phyloP scores from a whole-genome alignment of 35 echinoderm and acorn worm genomes.

The Diadema setosum region DNA sequence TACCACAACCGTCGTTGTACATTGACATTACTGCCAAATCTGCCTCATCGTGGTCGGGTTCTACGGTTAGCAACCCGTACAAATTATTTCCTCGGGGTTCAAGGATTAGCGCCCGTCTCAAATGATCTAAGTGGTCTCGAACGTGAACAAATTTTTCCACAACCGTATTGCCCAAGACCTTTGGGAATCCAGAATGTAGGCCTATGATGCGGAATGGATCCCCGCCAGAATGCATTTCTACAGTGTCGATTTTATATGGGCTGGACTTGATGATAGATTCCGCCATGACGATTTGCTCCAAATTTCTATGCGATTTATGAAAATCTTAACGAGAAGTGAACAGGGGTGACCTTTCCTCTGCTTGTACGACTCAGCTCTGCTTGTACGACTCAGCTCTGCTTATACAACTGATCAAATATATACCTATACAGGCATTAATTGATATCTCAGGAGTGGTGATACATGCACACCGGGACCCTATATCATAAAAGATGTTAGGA shows the following conservation, averaged over 20 bases:
- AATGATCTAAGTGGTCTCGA: conserved; percentile 63
- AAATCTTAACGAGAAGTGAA: too few species aligned
- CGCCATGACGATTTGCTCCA: too few species aligned
- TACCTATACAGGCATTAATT: too few species aligned
- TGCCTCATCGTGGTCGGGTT: conserved; percentile 56
- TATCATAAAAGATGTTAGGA: too few species aligned
- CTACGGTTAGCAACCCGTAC: conserved; percentile 72
- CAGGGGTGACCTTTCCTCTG: too few species aligned
- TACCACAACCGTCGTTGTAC: conserved; percentile 96
- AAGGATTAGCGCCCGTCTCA: conserved; percentile 77
- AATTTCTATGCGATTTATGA: too few species aligned
- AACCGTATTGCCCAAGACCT: conserved; percentile 56
- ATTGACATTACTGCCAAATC: conserved; percentile 68
- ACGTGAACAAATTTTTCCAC: conserved; percentile 66
- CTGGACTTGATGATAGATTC: not conserved
- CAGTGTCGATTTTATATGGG: conserved; percentile 45
- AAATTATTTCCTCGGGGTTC: conserved; percentile 90
- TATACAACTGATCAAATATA: too few species aligned
- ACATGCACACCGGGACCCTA: too few species aligned
- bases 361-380: too few species aligned
- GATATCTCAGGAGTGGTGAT: too few species aligned
- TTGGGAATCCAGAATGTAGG: conserved; percentile 58
- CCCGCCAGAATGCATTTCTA: conserved; percentile 98
- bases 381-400: too few species aligned
- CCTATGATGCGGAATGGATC: conserved; percentile 81